A percentile compares a stretch with the other conserved stretches of the same genome.
Conservation (phyloP, 2,888 invertebrate genomes). For the Lithophane ornitopus region DNA sequence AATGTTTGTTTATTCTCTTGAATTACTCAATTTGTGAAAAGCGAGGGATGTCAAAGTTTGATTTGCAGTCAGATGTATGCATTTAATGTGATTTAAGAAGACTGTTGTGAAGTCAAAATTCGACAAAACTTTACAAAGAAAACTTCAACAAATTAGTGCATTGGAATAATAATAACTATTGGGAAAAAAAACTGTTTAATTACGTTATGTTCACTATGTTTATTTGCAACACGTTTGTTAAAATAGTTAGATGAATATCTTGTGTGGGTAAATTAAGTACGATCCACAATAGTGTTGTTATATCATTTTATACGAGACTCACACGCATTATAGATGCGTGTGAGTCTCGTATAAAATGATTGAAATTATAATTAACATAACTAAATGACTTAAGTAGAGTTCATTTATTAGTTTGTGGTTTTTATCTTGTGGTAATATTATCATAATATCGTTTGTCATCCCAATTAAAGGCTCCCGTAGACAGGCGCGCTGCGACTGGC, state of each 20-base stretch:
- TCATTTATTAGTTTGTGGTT: background rate
- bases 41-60: background rate
- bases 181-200: background rate
- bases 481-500: too few relatives aligned
- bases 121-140: background rate
- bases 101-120: background rate
- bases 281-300: conserved; percentile 23
- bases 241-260: conserved; percentile 16
- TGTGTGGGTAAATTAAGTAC: background rate
- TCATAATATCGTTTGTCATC: background rate
- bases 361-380: background rate
- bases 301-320: too few relatives aligned
- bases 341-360: conserved; percentile 11
- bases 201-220: background rate
- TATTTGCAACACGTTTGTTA: conserved; percentile 7
- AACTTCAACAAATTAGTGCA: background rate
- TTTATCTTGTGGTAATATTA: background rate
- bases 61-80: background rate
- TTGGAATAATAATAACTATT: background rate
- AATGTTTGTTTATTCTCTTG: conserved; percentile 5
- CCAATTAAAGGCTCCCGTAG: too few relatives aligned
- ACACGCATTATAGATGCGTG: conserved; percentile 32
- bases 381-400: background rate
- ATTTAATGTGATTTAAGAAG: background rate
- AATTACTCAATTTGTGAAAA: background rate